These are phyloP conservation scores for Bubalus kerabau DNA, from an alignment of 2,113 vertebrate species.

Conservation along the genomic window DNA sequence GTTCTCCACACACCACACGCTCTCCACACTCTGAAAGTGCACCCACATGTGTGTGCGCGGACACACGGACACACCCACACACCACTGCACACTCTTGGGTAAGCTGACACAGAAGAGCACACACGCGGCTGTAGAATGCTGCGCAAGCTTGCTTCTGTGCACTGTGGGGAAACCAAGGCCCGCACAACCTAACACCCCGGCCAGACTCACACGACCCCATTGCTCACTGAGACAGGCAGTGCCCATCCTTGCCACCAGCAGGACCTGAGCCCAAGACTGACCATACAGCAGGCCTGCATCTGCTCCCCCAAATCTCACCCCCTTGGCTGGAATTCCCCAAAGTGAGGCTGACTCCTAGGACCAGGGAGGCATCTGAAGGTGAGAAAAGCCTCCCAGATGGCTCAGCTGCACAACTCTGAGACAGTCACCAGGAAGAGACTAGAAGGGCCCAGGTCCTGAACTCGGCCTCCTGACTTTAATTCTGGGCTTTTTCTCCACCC, in stretches of 20 bases:
- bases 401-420: background rate
- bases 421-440: background rate
- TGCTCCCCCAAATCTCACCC: background rate
- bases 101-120: background rate
- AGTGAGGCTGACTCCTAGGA: background rate
- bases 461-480: background rate
- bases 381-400: background rate
- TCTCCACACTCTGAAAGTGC: fast-evolving
- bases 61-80: background rate
- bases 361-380: background rate
- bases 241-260: background rate
- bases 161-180: background rate
- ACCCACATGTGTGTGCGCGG: background rate
- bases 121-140: background rate
- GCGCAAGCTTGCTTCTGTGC: background rate
- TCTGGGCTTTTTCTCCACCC: background rate
- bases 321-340: background rate
- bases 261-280: background rate
- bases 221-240: fast-evolving
- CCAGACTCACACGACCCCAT: background rate
- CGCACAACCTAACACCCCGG: background rate
- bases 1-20: background rate
- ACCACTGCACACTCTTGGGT: no score
- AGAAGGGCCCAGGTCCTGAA: background rate
- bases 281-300: background rate